phyloP scores from a whole-genome alignment of 2,113 vertebrate species.

The Formicarius rufipectus region DNA sequence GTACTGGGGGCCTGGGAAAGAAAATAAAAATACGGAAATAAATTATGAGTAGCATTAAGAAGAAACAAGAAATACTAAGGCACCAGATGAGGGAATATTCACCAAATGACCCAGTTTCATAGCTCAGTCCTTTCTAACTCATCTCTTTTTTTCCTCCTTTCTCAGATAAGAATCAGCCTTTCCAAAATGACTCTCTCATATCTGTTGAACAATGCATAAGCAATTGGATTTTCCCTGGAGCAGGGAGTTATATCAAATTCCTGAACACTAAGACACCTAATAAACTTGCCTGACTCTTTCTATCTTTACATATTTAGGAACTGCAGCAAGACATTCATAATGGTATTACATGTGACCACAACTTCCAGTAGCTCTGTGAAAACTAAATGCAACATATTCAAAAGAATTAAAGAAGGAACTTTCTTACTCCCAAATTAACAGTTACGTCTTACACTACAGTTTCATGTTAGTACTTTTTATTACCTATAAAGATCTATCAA shows the following conservation, averaged over 20 bases:
- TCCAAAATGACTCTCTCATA: background rate
- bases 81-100: background rate
- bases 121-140: background rate
- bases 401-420: background rate
- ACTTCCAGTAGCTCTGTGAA: background rate
- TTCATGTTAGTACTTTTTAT: background rate
- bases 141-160: background rate
- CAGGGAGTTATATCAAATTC: background rate
- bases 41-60: background rate
- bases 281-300: background rate
- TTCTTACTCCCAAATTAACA: background rate
- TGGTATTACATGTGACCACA: background rate
- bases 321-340: background rate
- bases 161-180: background rate
- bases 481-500: background rate
- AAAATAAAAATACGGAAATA: background rate
- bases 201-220: background rate
- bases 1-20: background rate
- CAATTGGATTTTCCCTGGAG: background rate
- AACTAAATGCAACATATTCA: background rate
- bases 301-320: background rate
- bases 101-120: background rate
- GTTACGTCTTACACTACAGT: background rate
- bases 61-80: background rate
- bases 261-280: background rate